Base-by-base conservation (phyloP, 2,113 vertebrate species). In the Pollachius pollachius region DNA sequence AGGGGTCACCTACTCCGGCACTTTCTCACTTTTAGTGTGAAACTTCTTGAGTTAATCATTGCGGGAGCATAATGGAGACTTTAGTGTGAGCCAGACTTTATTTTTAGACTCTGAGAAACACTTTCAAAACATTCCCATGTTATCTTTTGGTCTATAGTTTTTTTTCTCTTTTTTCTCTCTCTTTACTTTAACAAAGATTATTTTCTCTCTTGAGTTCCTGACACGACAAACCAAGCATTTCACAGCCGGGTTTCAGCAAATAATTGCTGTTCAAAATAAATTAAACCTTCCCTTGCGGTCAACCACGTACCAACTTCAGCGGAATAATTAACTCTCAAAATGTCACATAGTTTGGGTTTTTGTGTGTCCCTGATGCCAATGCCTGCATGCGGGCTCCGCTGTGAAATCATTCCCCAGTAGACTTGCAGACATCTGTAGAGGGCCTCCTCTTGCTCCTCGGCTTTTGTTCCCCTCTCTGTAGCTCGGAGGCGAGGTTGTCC, bases 291-390 rank as follows among this genome's bases (percentile, higher is more conserved):
- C 17, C 15, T 11, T 3, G 1, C 15, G 27, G 25, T 60, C n/a
- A 25, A 11, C 52, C 15, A 19, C 69, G 56, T 59, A 74, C 68
- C 76, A 34, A 73, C 52, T 77, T 67, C 41, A n/a, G 23, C 18
- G 19, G 65, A 79, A 70, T 81, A 81, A 81, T 89, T 87, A 73
- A 65, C 65, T 78, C 68, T 81, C 65, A 52, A 80, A 69, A 67
- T 80, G 76, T 73, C 77, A 80, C 52, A 68, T 67, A 77, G 67
- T 64, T 54, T 19, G 8, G 41, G 41, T 48, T 48, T 4, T 9
- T 48, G 34, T 34, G 8, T 7, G 15, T 27, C 23, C 73, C 16
- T 64, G 23, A 60, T 61, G 76, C 61, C 70, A 70, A 37, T 70
- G 41, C 23, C 64, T 68, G 60, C 21, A 67, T 60, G 58, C 30